Evolutionary conservation across 1,140 invertebrate genomes (phyloP).

Genomic region (Potamilus streckersoni): DNA sequence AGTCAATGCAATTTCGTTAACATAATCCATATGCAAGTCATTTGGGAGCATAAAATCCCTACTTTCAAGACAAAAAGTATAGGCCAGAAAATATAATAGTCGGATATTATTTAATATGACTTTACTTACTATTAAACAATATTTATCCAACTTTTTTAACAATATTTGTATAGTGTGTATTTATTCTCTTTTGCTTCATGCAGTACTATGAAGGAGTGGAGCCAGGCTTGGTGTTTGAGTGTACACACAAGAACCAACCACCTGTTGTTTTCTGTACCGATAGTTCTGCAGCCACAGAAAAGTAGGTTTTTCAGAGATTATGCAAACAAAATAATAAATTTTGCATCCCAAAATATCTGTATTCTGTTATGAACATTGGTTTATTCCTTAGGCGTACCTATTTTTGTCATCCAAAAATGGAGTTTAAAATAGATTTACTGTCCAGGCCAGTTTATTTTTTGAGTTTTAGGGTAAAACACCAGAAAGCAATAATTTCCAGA

Average conservation of each 20-base stretch:
- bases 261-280: conserved; percentile 68
- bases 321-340: background rate
- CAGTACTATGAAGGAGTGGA: conserved; percentile 68
- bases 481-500: too few relatives aligned
- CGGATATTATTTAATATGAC: background rate
- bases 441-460: background rate
- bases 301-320: conserved; percentile 35
- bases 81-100: background rate
- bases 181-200: conserved; percentile 24
- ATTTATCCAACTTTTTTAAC: background rate
- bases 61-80: background rate
- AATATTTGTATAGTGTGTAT: background rate
- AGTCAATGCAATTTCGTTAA: background rate
- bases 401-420: background rate
- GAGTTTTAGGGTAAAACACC: background rate
- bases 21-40: background rate
- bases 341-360: background rate
- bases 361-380: background rate
- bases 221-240: conserved; percentile 69
- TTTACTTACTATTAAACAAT: background rate
- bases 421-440: background rate
- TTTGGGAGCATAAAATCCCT: background rate
- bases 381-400: background rate
- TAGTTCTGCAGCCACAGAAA: conserved; percentile 43
- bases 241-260: conserved; percentile 70